A percentile compares a stretch with the other conserved stretches of the same genome.
phyloP scores from a whole-genome alignment of 2,113 vertebrate species.

The Microcebus tavaratra region DNA sequence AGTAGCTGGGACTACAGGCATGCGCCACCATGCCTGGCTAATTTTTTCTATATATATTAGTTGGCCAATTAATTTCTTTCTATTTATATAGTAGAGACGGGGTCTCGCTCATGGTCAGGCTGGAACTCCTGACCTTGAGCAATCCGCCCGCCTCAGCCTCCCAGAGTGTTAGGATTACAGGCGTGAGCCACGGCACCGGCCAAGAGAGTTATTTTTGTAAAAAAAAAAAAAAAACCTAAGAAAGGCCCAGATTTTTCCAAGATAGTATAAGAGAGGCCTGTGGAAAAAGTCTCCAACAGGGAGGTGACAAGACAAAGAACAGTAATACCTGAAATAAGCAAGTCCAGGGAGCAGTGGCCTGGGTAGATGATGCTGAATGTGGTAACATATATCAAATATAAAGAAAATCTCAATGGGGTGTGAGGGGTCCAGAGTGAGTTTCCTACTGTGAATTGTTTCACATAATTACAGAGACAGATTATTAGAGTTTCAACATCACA shows the following conservation, averaged over 20 bases:
- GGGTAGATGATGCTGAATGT: fast-evolving
- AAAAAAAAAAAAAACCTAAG: background rate
- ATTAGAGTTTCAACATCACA: background rate
- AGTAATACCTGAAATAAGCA: background rate
- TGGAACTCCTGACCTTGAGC: too few species aligned
- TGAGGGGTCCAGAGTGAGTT: background rate
- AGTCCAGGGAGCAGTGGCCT: background rate
- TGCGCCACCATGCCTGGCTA: too few species aligned
- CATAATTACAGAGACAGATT: background rate
- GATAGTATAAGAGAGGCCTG: background rate
- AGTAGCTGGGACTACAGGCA: too few species aligned
- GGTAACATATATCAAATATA: background rate
- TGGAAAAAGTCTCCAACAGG: background rate
- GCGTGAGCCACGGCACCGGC: too few species aligned
- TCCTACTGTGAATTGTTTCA: background rate
- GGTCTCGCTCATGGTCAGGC: too few species aligned
- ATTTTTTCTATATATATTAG: too few species aligned
- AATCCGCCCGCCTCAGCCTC: too few species aligned
- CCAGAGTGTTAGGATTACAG: too few species aligned
- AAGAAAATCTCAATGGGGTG: background rate
- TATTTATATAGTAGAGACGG: too few species aligned
- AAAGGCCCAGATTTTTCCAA: background rate
- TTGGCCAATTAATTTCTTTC: too few species aligned
- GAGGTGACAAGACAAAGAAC: background rate
- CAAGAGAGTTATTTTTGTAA: background rate